A percentile compares a stretch with the other conserved stretches of the same genome.
These are phyloP conservation scores for Carassius auratus DNA, from an alignment of 2,113 vertebrate genomes.

Conservation along the genomic window DNA sequence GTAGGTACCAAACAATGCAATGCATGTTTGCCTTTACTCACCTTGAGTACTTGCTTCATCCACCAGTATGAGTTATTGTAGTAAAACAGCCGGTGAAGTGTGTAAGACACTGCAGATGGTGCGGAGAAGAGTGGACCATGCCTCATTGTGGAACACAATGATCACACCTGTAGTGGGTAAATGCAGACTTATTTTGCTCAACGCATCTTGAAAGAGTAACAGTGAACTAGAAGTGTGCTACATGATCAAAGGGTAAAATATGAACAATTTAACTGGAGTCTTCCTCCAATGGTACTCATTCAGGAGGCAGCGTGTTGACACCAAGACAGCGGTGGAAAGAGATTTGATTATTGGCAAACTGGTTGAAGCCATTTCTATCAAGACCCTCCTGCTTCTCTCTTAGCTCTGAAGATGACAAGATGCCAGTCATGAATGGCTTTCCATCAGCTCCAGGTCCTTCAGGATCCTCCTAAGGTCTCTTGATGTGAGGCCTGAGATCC, in stretches of 20 bases:
- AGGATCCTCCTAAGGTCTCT: constrained; percentile 79
- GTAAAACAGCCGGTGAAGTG: constrained; percentile 77
- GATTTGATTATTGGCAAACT: constrained; percentile 80
- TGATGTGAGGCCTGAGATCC: constrained; percentile 78
- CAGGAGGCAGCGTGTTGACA: constrained; percentile 79
- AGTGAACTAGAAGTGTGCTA: neutral
- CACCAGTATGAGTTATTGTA: constrained; percentile 77
- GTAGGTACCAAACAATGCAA: neutral
- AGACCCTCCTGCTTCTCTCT: constrained; percentile 77
- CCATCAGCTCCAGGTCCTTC: constrained; percentile 78
- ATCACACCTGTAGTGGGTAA: constrained; percentile 83
- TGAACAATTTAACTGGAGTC: neutral
- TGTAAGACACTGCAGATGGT: constrained; percentile 84
- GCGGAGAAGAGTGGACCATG: constrained; percentile 78
- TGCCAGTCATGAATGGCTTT: constrained; percentile 73
- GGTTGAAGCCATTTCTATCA: constrained; percentile 83
- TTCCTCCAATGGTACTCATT: constrained; percentile 72
- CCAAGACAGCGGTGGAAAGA: constrained; percentile 68
- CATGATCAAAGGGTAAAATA: neutral
- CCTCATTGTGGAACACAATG: constrained; percentile 82
- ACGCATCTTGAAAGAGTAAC: constrained; percentile 72
- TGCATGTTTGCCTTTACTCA: neutral
- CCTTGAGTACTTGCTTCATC: constrained; percentile 84
- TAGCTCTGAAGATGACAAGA: constrained; percentile 70
- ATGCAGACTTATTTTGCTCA: constrained; percentile 75